These are phyloP conservation scores for Agrotis clavis DNA, from an alignment of 2,888 invertebrate species.

Conservation along the genomic window DNA sequence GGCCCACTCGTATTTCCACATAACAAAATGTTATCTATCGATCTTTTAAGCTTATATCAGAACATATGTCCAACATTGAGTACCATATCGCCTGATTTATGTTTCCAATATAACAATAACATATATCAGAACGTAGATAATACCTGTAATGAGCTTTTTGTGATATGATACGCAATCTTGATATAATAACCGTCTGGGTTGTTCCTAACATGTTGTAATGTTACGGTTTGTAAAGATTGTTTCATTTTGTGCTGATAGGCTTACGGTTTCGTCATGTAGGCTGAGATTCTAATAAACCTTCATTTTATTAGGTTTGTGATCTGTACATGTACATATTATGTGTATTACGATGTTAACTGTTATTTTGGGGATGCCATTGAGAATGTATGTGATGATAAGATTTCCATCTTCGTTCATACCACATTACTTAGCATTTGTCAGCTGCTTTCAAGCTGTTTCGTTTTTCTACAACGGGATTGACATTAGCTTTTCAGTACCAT, in stretches of 20 bases:
- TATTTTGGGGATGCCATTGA: neutral
- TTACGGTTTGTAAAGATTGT: conserved; percentile 35
- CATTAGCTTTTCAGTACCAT: neutral
- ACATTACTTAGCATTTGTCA: neutral
- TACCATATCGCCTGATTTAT: conserved; percentile 31
- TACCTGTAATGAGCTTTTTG: conserved; percentile 53
- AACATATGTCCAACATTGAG: conserved; percentile 20
- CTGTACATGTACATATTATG: neutral
- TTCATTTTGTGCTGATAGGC: neutral
- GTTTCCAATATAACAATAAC: conserved; percentile 28
- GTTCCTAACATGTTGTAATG: conserved; percentile 50
- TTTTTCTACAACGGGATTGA: neutral
- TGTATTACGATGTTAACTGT: too few species aligned
- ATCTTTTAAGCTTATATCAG: conserved; percentile 18
- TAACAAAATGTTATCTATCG: conserved; percentile 19
- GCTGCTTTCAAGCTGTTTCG: neutral
- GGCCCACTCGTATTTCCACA: conserved; percentile 2
- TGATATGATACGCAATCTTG: conserved; percentile 26
- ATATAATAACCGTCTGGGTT: conserved; percentile 26
- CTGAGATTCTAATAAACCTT: neutral
- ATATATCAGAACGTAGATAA: conserved; percentile 29
- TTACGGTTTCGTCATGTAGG: neutral
- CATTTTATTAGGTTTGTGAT: neutral
- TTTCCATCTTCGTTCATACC: neutral
- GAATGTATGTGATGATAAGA: neutral